These are phyloP conservation scores for Caenorhabditis zanzibari DNA, from an alignment of 2,888 invertebrate species.

Conservation along the genomic window DNA sequence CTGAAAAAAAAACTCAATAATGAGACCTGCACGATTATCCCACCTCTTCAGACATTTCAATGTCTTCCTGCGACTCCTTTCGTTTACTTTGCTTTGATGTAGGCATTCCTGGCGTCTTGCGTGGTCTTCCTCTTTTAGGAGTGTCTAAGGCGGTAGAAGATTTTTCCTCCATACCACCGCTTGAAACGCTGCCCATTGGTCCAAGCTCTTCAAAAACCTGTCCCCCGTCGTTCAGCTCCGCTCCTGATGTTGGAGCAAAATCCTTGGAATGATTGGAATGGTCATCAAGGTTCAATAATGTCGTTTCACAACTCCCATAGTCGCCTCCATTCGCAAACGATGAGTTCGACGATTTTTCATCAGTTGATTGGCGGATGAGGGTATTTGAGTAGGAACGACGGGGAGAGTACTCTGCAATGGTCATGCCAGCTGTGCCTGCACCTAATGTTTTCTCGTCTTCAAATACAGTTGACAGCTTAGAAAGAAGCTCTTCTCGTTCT, in stretches of 20 bases:
- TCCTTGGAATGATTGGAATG: constrained; percentile 57
- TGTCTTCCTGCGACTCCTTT: constrained; percentile 42
- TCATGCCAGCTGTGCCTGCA: constrained; percentile 65
- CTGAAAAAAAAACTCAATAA: constrained; percentile 22
- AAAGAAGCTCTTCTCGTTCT: constrained; percentile 60
- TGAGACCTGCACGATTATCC: background rate
- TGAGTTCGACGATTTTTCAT: constrained; percentile 57
- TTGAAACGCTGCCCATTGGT: constrained; percentile 15
- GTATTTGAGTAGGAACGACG: constrained; percentile 59
- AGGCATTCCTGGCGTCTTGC: constrained; percentile 40
- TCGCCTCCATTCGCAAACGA: constrained; percentile 50
- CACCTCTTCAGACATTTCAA: constrained; percentile 53
- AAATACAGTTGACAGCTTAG: constrained; percentile 58
- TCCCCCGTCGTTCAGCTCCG: constrained; percentile 29
- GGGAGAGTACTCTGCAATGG: constrained; percentile 65
- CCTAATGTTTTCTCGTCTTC: constrained; percentile 65
- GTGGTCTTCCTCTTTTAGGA: constrained; percentile 52
- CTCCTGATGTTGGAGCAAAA: constrained; percentile 45
- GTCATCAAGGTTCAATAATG: constrained; percentile 60
- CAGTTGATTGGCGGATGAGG: constrained; percentile 54
- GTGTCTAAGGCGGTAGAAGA: constrained; percentile 2
- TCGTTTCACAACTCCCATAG: constrained; percentile 48
- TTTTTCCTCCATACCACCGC: background rate
- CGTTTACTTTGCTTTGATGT: constrained; percentile 26
- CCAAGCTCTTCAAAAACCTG: constrained; percentile 48